phyloP scores from a whole-genome alignment of 2,888 invertebrate genomes.

The Catocala fraxini region DNA sequence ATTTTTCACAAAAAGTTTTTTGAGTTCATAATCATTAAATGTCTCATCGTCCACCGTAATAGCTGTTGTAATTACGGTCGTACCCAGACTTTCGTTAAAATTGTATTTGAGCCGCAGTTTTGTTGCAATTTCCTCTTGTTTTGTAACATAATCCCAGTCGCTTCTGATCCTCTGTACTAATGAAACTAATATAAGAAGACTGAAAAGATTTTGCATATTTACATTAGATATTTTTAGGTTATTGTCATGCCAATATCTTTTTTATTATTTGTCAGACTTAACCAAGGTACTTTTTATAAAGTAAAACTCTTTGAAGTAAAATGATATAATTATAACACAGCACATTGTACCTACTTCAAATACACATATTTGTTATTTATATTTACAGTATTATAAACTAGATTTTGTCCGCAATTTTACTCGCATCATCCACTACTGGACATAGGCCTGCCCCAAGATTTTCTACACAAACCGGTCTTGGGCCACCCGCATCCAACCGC shows the following conservation, averaged over 20 bases:
- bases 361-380: too few species aligned
- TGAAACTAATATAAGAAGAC: slow-evolving; percentile 61
- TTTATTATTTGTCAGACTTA: too few species aligned
- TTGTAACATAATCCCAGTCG: slow-evolving; percentile 49
- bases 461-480: too few species aligned
- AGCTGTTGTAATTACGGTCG: slow-evolving; percentile 50
- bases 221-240: slow-evolving; percentile 44
- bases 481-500: too few species aligned
- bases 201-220: slow-evolving; percentile 49
- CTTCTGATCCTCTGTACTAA: slow-evolving; percentile 52
- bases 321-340: too few species aligned
- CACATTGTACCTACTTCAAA: too few species aligned
- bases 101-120: slow-evolving; percentile 49
- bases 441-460: too few species aligned
- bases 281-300: too few species aligned
- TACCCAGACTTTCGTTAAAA: slow-evolving; percentile 47
- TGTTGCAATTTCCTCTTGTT: slow-evolving; percentile 58
- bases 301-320: too few species aligned
- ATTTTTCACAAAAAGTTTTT: slow-evolving; percentile 51
- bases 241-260: slow-evolving; percentile 13
- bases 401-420: too few species aligned
- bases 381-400: too few species aligned
- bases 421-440: too few species aligned
- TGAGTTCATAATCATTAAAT: slow-evolving; percentile 53
- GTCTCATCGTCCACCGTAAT: slow-evolving; percentile 52